Evolutionary conservation across 2,797 vertebrate genomes (phyloP), one percentile per base, ranked within the genome.

Genomic region (Bradypodion ventrale): DNA sequence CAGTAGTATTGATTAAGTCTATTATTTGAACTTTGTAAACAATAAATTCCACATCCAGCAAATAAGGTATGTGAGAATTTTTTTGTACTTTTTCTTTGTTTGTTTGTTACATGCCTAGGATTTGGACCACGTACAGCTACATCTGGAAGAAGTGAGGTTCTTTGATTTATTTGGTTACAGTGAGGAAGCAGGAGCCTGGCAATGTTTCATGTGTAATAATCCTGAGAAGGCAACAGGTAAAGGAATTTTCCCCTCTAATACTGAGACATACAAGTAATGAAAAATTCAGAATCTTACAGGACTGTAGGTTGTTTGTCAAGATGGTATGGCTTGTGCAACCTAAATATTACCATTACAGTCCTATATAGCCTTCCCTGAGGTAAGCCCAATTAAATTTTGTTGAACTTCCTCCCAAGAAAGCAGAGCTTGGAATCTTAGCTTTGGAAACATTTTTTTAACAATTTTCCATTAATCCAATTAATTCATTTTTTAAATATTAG

Each of bases 121-220:
- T 87, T 91, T 99, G 96, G 97, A 98, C 88, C 96, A 95, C 8
- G 92, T 98, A 65, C 97, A 97, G 95, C 93, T 95, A 91, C 97
- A 98, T 90, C 96, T 99, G 93, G 96, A 98, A 91, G 98, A 99
- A 87, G 98, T 98, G 88, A 97, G 98, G 77, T 99, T 99, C 96
- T 99, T 99, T 49, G 98, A 99, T 86, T 94, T 99, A 32, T 99
- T 99, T 49, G 97, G 98, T 91, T 99, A 97, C 96, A 98, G 97
- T 0, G 97, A 98, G 92, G 96, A 97, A 87, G 95, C 97, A 1
- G 96, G 95, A 60, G 90, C 94, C 0, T 99, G 98, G 98, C 97
- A 98, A 19, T 99, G 98, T 93, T 99, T 98, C 95, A 99, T 99
- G 98, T 99, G 98, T 87, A 99, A 98, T 94, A 97, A 99, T 93